Percentiles rank a stretch among this genome's conserved stretches.
Evolutionary conservation across 2,888 invertebrate genomes (phyloP).

Genomic region (Polietes domitor): DNA sequence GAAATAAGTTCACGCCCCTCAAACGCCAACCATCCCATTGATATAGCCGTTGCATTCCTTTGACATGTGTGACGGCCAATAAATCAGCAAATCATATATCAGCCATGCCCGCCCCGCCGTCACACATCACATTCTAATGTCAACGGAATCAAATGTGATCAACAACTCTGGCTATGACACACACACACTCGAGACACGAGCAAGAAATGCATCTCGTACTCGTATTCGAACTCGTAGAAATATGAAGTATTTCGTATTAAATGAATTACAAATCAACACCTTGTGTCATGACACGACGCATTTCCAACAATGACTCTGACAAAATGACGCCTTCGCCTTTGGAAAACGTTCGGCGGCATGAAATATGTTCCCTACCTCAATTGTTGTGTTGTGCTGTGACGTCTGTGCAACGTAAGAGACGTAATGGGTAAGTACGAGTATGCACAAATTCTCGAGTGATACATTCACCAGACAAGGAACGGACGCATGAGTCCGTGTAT

Average conservation of each 20-base stretch:
- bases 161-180: constrained; percentile 35
- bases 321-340: constrained; percentile 61
- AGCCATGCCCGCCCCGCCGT: neutral
- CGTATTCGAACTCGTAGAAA: too few species aligned
- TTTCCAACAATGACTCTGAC: constrained; percentile 48
- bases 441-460: constrained; percentile 22
- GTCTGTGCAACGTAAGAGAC: neutral
- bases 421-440: too few species aligned
- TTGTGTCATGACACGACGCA: constrained; percentile 62
- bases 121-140: constrained; percentile 14
- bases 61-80: neutral
- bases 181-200: too few species aligned
- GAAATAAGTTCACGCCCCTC: neutral
- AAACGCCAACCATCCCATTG: neutral
- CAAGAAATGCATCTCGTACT: constrained; percentile 8
- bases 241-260: constrained; percentile 34
- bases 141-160: constrained; percentile 23
- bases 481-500: neutral
- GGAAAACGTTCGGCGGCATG: neutral
- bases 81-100: constrained; percentile 14
- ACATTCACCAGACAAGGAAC: constrained; percentile 20
- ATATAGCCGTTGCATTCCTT: neutral
- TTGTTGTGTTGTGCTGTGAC: neutral
- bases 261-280: constrained; percentile 65
- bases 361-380: neutral